Evolutionary conservation across 2,113 vertebrate species (phyloP).

Genomic region (Vicugna pacos): DNA sequence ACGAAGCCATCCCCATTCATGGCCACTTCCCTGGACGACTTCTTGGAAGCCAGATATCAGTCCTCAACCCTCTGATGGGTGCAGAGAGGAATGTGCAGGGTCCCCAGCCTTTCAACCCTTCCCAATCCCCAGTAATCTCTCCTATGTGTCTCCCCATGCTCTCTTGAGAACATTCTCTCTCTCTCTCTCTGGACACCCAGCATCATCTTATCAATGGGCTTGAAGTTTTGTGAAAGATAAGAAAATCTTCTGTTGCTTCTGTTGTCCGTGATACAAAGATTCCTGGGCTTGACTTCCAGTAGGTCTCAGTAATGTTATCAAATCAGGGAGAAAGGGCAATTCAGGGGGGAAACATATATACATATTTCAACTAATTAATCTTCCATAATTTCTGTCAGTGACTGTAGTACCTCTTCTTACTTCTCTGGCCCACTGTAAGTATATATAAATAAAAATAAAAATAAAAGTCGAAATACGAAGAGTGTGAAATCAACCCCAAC

Average conservation of each 20-base stretch:
- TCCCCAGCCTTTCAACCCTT: not conserved
- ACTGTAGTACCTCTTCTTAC: not conserved
- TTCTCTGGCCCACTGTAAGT: not conserved
- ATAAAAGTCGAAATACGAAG: not conserved
- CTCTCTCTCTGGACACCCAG: not conserved
- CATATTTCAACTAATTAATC: not conserved
- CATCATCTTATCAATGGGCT: not conserved
- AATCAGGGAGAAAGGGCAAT: not conserved
- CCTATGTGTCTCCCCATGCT: not conserved
- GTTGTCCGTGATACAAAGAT: not conserved
- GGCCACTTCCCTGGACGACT: not conserved
- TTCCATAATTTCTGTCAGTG: not conserved
- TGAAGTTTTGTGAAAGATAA: not conserved
- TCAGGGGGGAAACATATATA: not conserved
- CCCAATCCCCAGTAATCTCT: not conserved
- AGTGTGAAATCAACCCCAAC: not conserved
- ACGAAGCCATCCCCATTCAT: accelerated
- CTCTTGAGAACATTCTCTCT: not conserved
- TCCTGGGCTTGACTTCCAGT: not conserved
- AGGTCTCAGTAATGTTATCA: not conserved
- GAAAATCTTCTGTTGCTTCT: not conserved
- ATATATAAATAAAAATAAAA: slow-evolving; percentile 22
- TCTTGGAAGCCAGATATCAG: not conserved
- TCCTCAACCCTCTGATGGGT: not conserved
- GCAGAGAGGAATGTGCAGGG: not conserved